Evolutionary conservation across 2,113 vertebrate species (phyloP), one percentile per base, ranked within the genome.

Genomic region (Tragelaphus strepsiceros): DNA sequence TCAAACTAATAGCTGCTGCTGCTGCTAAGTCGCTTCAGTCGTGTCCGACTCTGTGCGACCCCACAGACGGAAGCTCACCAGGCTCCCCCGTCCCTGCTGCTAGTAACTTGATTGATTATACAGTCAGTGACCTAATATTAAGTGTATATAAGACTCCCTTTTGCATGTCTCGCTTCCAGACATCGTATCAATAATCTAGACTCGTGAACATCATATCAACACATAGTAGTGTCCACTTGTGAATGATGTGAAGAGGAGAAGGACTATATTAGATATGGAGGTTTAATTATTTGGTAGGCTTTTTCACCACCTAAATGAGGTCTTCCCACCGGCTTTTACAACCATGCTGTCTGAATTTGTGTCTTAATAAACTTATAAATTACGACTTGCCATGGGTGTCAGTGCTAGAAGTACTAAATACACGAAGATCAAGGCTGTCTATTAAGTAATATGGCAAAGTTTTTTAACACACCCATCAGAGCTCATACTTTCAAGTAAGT

Each of bases 201-300:
- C 22, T 22, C 10, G 0, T 2, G 32, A 56, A 0, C 24, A 3
- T 22, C 11, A 1, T 62, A 24, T 74, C 8, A n/a, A 39, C 17
- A 3, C 5, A 0, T 2, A 8, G 4, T 17, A 19, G 9, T 51
- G 53, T n/a, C 43, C 7, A 0, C 11, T n/a, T 71, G 39, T 30
- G 21, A 59, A 30, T 35, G 43, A 53, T 22, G 14, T 8, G 19
- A 81, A 22, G 22, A 56, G 28, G 4, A 17, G 24, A 58, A 30
- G 43, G 17, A 7, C 74, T 21, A 6, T 32, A 35, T 62, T 32
- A n/a, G 14, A 14, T 35, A 6, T 87, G 22, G 6, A 1, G 19
- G 22, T 81, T 46, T 90, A 9, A 56, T 30, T 32, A 54, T 46
- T 54, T 67, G 7, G 21, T 43, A 46, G 49, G 35, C 16, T 67